Percentiles rank a stretch among this genome's conserved stretches.
phyloP scores from a whole-genome alignment of 2,113 vertebrate genomes.

The Ammodytes dubius region DNA sequence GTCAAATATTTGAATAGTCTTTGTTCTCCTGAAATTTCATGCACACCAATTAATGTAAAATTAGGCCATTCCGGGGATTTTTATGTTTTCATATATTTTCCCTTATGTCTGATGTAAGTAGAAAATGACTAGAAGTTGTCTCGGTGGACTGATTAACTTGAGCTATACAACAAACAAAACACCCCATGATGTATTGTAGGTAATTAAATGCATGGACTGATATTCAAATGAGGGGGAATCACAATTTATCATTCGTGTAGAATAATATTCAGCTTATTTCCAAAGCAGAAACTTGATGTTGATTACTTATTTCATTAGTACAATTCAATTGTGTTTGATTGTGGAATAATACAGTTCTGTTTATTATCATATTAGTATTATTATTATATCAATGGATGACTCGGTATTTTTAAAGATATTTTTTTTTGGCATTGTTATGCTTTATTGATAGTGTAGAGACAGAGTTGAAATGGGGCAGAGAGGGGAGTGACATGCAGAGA shows the following conservation, averaged over 20 bases:
- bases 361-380: not conserved
- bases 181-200: constrained; percentile 32
- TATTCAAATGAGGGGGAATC: constrained; percentile 34
- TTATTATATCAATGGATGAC: too few species aligned
- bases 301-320: constrained; percentile 24
- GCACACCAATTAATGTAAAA: constrained; percentile 41
- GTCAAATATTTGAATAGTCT: constrained; percentile 48
- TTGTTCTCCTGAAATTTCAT: constrained; percentile 30
- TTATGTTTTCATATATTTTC: constrained; percentile 20
- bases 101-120: constrained; percentile 42
- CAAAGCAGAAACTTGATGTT: constrained; percentile 3
- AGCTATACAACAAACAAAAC: constrained; percentile 11
- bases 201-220: constrained; percentile 37
- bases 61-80: constrained; percentile 37
- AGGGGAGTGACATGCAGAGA: too few species aligned
- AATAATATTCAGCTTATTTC: constrained; percentile 26
- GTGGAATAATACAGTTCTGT: not conserved
- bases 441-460: too few species aligned
- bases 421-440: too few species aligned
- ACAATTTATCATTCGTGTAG: constrained; percentile 20
- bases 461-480: too few species aligned
- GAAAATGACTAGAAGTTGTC: constrained; percentile 29
- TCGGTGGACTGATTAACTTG: constrained; percentile 41
- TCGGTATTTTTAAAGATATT: too few species aligned
- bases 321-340: constrained; percentile 9